Percentiles rank a stretch among this genome's conserved stretches.
phyloP scores from a whole-genome alignment of 64 coral and sea anemone species.

The Montipora foliosa region DNA sequence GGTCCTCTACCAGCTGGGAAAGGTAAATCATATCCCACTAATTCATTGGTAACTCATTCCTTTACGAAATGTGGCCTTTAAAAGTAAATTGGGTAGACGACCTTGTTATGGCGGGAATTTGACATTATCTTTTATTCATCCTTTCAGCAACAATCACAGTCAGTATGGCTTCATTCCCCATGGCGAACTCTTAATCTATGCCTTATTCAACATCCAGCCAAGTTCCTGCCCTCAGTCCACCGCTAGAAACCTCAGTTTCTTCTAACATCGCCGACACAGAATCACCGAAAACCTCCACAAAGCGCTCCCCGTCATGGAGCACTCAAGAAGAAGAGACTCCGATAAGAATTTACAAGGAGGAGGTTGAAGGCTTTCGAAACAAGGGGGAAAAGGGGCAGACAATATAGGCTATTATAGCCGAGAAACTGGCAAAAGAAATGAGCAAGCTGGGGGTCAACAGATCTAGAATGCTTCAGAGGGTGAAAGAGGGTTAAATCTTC shows the following conservation, averaged over 20 bases:
- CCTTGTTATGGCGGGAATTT: no score
- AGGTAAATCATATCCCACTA: background rate
- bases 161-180: background rate
- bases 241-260: background rate
- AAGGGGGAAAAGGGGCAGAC: background rate
- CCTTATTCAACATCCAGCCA: background rate
- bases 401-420: background rate
- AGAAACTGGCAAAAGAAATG: background rate
- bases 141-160: background rate
- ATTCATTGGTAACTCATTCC: constrained; percentile 1
- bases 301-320: no score
- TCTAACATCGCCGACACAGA: no score
- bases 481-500: background rate
- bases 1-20: background rate
- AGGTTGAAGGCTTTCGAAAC: no score
- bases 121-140: no score
- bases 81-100: no score
- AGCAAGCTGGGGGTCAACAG: background rate
- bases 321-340: no score
- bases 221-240: background rate
- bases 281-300: no score
- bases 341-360: no score
- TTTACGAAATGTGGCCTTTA: background rate
- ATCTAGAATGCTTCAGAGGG: background rate
- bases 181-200: background rate